Evolutionary conservation across 1,140 invertebrate genomes (phyloP).

Genomic region (Drosophila miranda): DNA sequence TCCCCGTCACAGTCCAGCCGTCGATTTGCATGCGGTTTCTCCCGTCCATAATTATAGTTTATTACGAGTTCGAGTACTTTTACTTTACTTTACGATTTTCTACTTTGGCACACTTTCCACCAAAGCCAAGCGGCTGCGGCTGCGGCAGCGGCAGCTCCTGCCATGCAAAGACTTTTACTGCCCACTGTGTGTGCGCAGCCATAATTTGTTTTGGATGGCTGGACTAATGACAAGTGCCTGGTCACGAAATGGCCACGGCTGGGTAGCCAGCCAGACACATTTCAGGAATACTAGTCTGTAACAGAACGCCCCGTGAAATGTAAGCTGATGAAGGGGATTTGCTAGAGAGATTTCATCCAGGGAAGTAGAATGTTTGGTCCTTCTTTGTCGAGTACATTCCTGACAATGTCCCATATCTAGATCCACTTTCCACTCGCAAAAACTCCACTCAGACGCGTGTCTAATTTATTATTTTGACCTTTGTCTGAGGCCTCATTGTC

Average conservation of each 20-base stretch:
- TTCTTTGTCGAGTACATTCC: not conserved
- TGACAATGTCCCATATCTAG: conserved; percentile 16
- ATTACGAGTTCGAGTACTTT: conserved; percentile 28
- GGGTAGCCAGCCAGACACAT: conserved; percentile 36
- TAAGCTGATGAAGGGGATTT: conserved; percentile 3
- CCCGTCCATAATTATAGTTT: conserved; percentile 44
- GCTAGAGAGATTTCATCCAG: not conserved
- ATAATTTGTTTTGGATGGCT: conserved; percentile 65
- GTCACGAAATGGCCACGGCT: conserved; percentile 60
- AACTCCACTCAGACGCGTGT: conserved; percentile 61
- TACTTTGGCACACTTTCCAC: conserved; percentile 54
- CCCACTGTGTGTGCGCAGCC: conserved; percentile 40
- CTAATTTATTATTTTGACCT: conserved; percentile 74
- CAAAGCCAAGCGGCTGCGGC: conserved; percentile 3
- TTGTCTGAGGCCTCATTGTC: conserved; percentile 46
- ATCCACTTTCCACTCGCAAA: conserved; percentile 11
- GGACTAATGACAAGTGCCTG: conserved; percentile 63
- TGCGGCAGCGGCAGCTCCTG: conserved; percentile 22
- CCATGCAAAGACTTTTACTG: conserved; percentile 21
- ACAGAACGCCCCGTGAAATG: conserved; percentile 35
- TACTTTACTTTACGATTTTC: conserved; percentile 54
- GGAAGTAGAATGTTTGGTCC: too few relatives aligned
- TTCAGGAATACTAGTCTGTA: conserved; percentile 24
- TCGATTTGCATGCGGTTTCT: conserved; percentile 21
- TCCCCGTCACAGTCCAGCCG: not conserved